Evolutionary conservation across 2,113 vertebrate genomes (phyloP), one percentile per base, ranked within the genome.

Genomic region (Sceloporus undulatus): DNA sequence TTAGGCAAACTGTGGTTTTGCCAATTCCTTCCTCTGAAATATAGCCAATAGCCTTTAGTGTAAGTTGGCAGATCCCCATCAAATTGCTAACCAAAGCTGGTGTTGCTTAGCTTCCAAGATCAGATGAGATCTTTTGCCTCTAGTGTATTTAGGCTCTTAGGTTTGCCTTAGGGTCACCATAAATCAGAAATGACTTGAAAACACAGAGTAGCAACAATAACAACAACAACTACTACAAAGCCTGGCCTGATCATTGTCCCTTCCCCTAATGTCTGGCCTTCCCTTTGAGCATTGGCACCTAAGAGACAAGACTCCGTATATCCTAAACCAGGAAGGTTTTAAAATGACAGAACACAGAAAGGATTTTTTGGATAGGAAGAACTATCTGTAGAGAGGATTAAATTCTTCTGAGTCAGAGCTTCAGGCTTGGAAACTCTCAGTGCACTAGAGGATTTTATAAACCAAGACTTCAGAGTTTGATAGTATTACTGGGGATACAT

Each of bases 381-480:
- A 73, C 23, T 83, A 68, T 86, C 52, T 65, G 52, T 19, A 70
- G 34, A 84, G 68, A 84, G 74, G 87, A 82, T 71, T 82, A 86
- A 77, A 56, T 62, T 40, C 91, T 79, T 54, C 11, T 84, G 82
- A 59, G 25, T 29, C 48, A 13, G n/a, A 91, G 88, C 78, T 81
- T 71, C 82, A 89, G 85, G 23, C 0, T 19, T 59, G 81, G 85
- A 92, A 91, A 56, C 14, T 71, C 79, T 75, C 21, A 88, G 40
- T 70, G 16, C 85, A 89, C 88, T 82, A 62, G 75, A 74, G 79
- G 85, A 91, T 92, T 89, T 38, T 11, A 85, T 77, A 91, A 88
- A 94, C 19, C 74, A 91, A 85, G n/a, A 91, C 82, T 42, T 84
- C 81, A 84, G 81, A 40, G 68, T 56, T 84, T 88, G 87, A 88